Evolutionary conservation across 1,140 invertebrate genomes (phyloP).

Genomic region (Temnothorax longispinosus): DNA sequence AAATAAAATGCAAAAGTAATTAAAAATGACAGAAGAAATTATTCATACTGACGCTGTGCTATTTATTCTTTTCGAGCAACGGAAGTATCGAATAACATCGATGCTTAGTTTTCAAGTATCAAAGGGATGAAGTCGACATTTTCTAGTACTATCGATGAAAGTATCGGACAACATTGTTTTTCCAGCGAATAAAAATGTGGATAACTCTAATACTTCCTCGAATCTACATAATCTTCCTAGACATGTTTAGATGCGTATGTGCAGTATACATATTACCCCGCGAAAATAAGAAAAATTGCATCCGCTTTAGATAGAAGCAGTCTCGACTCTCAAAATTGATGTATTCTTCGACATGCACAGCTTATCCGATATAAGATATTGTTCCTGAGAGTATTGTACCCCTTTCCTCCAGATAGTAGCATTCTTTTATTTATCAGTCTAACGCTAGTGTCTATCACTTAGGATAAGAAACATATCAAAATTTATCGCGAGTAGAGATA

Average conservation of each 20-base stretch:
- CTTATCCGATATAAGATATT: not conserved
- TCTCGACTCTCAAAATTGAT: not conserved
- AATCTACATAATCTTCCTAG: slow-evolving; percentile 29
- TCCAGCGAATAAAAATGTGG: slow-evolving; percentile 16
- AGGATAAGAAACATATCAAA: not conserved
- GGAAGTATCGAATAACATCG: not conserved
- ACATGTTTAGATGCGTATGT: not conserved
- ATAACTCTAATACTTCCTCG: slow-evolving; percentile 14
- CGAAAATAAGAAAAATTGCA: slow-evolving; percentile 36
- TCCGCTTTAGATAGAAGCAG: slow-evolving; percentile 8
- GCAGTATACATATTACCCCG: not conserved
- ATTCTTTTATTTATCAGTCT: slow-evolving; percentile 12
- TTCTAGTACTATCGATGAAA: slow-evolving; percentile 1
- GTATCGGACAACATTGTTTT: slow-evolving; percentile 21
- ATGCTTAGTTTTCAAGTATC: slow-evolving; percentile 20
- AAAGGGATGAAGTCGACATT: not conserved
- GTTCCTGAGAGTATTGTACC: not conserved
- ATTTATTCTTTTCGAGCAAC: not conserved
- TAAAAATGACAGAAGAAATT: not conserved
- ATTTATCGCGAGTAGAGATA: not conserved
- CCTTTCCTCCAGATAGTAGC: not conserved
- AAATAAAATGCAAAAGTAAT: not conserved
- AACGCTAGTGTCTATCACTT: not conserved
- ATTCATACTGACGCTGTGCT: not conserved
- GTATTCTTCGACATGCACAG: not conserved